Base-by-base conservation (phyloP, 2,797 vertebrate genomes). In the Momotus momota region DNA sequence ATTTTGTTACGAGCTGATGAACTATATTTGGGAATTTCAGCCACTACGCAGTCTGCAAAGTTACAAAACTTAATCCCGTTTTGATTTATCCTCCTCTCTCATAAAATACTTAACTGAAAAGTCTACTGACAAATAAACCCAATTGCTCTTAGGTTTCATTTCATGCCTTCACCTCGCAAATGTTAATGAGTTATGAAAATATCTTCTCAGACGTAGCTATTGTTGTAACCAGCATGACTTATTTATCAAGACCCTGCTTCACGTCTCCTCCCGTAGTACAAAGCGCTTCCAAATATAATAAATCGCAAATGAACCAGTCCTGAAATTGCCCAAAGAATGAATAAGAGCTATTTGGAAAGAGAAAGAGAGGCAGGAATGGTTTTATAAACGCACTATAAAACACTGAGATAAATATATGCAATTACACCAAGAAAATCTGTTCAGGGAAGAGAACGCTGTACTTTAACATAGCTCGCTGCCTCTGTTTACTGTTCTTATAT, bases 361-460 rank as follows among this genome's bases (percentile, higher is more conserved):
- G 87, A 81, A 19, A 41, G 70, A 70, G 72, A 92, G 72, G 94
- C 41, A 80, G 45, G 80, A 57, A 88, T 25, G 64, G 60, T 87
- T 94, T 78, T 85, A 65, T 49, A 88, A 95, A 81, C 31, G 80
- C 45, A 29, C 74, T 69, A 40, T 69, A 94, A 96, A 95, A 64
- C 73, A 94, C 31, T 67, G 81, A 94, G 93, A 95, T 94, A 96
- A 96, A 93, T 90, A 95, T 8, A 65, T 74, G 88, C 75, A 95
- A 95, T 96, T 95, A 95, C 26, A 85, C 2, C 7, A 62, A n/a
- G 74, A 46, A 92, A 95, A 80, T 29, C 57, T 0, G 14, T 51
- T 67, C 86, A 82, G 60, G 75, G 69, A 71, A 77, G 61, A 70
- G 70, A 88, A 86, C 86, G 60, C 86, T 86, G 60, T 57, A 64